Evolutionary conservation across 2,797 vertebrate genomes (phyloP).

Genomic region (Odontamblyopus lacepedii): DNA sequence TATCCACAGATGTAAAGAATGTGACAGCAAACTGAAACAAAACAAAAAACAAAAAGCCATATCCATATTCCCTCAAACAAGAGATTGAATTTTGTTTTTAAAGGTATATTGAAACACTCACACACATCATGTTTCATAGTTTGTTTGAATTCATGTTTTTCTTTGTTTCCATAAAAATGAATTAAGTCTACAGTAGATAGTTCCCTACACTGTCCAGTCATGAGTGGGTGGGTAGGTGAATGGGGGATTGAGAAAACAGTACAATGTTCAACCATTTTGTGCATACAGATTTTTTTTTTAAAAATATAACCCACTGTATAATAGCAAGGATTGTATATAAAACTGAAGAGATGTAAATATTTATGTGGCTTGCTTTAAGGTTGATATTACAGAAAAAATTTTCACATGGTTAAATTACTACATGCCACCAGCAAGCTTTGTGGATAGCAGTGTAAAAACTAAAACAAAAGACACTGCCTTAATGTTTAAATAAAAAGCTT

Average conservation of each 20-base stretch:
- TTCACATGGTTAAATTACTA: conserved; percentile 84
- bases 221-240: conserved; percentile 15
- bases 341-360: conserved; percentile 87
- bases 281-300: conserved; percentile 70
- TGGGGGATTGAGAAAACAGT: conserved; percentile 42
- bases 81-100: conserved; percentile 60
- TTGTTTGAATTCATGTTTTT: conserved; percentile 38
- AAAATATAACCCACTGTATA: conserved; percentile 79
- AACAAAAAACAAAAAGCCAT: conserved; percentile 51
- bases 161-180: conserved; percentile 38
- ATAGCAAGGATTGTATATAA: conserved; percentile 84
- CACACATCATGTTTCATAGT: conserved; percentile 34
- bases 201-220: conserved; percentile 58
- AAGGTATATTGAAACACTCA: conserved; percentile 48
- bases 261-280: conserved; percentile 80
- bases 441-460: conserved; percentile 84
- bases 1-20: conserved; percentile 60
- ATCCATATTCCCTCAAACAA: conserved; percentile 61
- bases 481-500: conserved; percentile 88
- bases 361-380: conserved; percentile 84
- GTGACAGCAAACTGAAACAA: conserved; percentile 50
- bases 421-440: conserved; percentile 80
- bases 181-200: conserved; percentile 39
- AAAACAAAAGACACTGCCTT: conserved; percentile 79
- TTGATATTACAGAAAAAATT: conserved; percentile 79